Evolutionary conservation across 2,113 vertebrate genomes (phyloP).

Genomic region (Lipotes vexillifer): DNA sequence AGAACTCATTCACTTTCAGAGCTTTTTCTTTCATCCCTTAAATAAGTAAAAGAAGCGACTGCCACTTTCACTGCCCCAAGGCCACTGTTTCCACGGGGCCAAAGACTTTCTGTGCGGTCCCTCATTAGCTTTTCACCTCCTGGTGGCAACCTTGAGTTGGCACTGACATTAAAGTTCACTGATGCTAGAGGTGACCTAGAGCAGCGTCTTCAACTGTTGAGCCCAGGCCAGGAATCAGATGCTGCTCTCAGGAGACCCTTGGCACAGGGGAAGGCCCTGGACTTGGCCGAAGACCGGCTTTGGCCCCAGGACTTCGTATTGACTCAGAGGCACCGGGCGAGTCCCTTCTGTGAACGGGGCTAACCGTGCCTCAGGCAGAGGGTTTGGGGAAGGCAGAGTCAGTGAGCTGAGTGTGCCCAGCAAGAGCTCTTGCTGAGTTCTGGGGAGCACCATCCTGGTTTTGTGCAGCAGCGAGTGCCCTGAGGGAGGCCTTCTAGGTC

Average conservation of each 20-base stretch:
- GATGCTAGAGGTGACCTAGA: not conserved
- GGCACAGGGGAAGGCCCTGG: not conserved
- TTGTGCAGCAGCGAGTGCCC: not conserved
- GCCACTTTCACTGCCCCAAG: not conserved
- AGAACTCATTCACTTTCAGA: not conserved
- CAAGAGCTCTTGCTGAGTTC: not conserved
- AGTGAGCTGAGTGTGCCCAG: rapidly evolving
- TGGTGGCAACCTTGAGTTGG: not conserved
- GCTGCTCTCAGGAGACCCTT: not conserved
- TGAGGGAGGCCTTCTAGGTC: not conserved
- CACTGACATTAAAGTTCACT: not conserved
- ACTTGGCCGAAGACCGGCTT: not conserved
- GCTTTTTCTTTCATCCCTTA: not conserved
- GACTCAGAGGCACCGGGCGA: not conserved
- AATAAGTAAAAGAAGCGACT: not conserved
- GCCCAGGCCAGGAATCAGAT: not conserved
- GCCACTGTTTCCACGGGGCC: not conserved
- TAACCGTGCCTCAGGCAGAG: rapidly evolving
- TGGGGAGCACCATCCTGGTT: not conserved
- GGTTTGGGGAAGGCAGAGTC: not conserved
- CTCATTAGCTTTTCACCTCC: not conserved
- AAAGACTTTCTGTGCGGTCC: rapidly evolving
- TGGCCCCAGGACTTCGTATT: not conserved
- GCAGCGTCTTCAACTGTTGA: not conserved
- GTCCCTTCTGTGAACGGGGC: not conserved